Evolutionary conservation across 2,888 invertebrate species (phyloP).

Genomic region (Apamea crenata): DNA sequence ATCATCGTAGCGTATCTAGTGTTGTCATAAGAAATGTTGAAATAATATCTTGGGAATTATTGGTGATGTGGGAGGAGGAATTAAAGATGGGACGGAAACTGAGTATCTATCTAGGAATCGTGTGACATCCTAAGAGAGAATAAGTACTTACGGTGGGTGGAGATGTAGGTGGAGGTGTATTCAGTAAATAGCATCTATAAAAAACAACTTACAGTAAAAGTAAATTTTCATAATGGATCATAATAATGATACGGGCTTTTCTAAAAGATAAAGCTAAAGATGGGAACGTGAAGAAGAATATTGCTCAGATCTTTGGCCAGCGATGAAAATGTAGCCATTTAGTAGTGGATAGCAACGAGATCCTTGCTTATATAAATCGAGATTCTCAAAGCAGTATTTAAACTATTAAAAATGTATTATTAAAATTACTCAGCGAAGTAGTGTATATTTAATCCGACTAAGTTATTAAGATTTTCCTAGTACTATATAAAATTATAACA

Average conservation of each 20-base stretch:
- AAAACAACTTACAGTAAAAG: constrained; percentile 3
- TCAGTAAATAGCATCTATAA: constrained; percentile 4
- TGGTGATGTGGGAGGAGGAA: not conserved
- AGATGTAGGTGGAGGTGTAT: not conserved
- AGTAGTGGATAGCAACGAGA: not conserved
- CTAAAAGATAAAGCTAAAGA: not conserved
- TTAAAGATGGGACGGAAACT: not conserved
- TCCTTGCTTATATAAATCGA: not conserved
- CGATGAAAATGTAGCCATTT: not conserved
- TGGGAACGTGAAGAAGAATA: not conserved
- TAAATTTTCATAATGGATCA: not conserved
- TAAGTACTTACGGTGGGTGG: not conserved
- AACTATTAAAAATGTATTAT: not conserved
- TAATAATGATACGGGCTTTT: not conserved
- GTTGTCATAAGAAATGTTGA: constrained; percentile 36
- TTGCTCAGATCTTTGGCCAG: not conserved
- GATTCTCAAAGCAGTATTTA: not conserved
- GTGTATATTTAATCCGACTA: not conserved
- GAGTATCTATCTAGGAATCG: not conserved
- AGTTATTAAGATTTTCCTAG: not conserved
- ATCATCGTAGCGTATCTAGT: constrained; percentile 26
- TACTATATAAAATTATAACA: not conserved
- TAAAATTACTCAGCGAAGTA: constrained; percentile 2
- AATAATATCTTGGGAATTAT: constrained; percentile 17
- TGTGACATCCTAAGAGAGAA: not conserved